Percentiles rank a stretch among this genome's conserved stretches.
Evolutionary conservation across 2,888 invertebrate genomes (phyloP).

Genomic region (Hypomecis punctinalis): DNA sequence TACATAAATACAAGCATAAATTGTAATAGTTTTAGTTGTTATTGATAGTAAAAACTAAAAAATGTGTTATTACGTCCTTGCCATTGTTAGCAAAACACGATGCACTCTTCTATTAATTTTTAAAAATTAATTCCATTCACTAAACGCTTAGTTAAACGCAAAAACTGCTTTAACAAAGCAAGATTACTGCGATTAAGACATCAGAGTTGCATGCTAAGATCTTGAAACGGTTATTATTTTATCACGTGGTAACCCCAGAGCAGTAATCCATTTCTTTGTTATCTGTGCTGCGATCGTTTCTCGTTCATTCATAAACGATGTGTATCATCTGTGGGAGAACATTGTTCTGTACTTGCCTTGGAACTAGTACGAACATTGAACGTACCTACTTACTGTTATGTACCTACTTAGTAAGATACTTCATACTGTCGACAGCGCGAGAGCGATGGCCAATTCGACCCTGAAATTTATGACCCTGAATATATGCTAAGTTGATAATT

Average conservation of each 20-base stretch:
- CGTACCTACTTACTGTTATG: neutral
- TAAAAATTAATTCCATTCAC: constrained; percentile 1
- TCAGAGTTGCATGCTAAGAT: constrained; percentile 24
- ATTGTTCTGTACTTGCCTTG: constrained; percentile 34
- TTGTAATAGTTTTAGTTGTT: no score
- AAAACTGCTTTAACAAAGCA: constrained; percentile 7
- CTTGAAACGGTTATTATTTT: constrained; percentile 33
- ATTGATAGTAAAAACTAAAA: no score
- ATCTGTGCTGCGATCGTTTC: constrained; percentile 58
- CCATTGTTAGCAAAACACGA: no score
- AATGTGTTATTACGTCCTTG: no score
- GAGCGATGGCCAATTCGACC: no score
- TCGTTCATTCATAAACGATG: constrained; percentile 63
- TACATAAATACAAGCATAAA: no score
- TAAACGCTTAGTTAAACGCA: constrained; percentile 5
- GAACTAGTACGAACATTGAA: neutral
- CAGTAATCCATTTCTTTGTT: constrained; percentile 61
- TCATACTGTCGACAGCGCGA: no score
- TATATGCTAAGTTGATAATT: no score
- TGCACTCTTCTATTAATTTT: neutral
- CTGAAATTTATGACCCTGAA: no score
- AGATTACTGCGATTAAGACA: constrained; percentile 7
- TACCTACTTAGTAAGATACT: neutral
- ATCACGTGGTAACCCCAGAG: constrained; percentile 29
- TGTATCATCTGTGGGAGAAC: constrained; percentile 52